Percentiles rank a stretch among this genome's conserved stretches.
Conservation (phyloP, 2,797 vertebrate genomes). For the Catharus ustulatus region DNA sequence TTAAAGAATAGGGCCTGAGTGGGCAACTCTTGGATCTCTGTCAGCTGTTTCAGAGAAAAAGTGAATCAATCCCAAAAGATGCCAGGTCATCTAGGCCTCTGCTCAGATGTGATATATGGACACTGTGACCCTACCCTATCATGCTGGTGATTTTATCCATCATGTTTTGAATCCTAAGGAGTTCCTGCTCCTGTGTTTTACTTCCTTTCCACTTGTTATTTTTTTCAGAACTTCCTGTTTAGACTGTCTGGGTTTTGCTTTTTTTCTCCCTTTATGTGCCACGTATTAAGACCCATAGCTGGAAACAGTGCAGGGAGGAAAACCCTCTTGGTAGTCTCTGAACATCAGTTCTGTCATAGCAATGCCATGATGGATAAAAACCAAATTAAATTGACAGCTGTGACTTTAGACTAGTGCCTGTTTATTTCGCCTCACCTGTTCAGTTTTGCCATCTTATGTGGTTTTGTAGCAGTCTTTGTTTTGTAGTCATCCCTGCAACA, state of each 20-base stretch:
- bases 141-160: neutral
- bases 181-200: neutral
- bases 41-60: neutral
- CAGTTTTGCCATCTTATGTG: neutral
- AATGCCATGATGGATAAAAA: neutral
- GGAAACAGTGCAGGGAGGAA: neutral
- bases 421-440: neutral
- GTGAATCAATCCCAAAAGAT: neutral
- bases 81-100: neutral
- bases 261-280: accelerated
- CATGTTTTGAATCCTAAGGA: neutral
- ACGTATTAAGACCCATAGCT: neutral
- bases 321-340: neutral
- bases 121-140: neutral
- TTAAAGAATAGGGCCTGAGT: neutral
- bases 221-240: neutral
- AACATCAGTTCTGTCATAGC: neutral
- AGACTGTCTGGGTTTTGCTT: neutral
- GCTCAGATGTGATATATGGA: neutral
- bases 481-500: neutral
- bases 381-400: neutral
- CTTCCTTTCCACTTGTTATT: neutral
- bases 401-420: neutral
- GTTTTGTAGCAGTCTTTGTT: neutral
- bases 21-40: neutral